Percentiles rank a stretch among this genome's conserved stretches.
Evolutionary conservation across 2,113 vertebrate genomes (phyloP).

Genomic region (Octodon degus): DNA sequence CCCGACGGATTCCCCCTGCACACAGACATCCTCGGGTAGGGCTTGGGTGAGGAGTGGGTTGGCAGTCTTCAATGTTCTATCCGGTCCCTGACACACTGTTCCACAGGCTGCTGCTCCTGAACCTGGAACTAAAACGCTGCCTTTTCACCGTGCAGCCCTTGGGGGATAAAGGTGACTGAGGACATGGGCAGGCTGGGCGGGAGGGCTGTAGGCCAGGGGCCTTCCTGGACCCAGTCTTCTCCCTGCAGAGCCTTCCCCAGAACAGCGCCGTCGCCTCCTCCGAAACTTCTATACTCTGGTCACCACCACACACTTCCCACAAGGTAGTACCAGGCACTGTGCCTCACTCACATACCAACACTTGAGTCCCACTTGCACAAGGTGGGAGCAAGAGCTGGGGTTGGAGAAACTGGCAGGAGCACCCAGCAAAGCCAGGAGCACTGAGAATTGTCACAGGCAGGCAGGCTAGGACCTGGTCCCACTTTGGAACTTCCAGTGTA

Average conservation of each 20-base stretch:
- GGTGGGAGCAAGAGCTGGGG: not conserved
- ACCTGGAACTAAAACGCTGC: slow-evolving; percentile 89
- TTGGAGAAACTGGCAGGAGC: not conserved
- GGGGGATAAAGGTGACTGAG: slow-evolving; percentile 63
- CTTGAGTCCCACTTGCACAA: too few relatives aligned
- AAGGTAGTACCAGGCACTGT: slow-evolving; percentile 74
- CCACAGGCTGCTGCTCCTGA: slow-evolving; percentile 89
- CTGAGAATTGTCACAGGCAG: not conserved
- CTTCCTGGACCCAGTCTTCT: not conserved
- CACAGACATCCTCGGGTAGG: slow-evolving; percentile 88
- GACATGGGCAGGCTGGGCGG: fast-evolving
- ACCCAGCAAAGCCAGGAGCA: not conserved
- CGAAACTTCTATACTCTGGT: slow-evolving; percentile 91
- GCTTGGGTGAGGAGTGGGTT: not conserved
- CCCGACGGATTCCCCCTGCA: slow-evolving; percentile 85
- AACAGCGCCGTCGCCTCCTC: slow-evolving; percentile 88
- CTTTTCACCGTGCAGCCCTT: slow-evolving; percentile 85
- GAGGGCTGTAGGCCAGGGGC: not conserved
- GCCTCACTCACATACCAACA: not conserved
- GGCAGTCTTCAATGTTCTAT: not conserved
- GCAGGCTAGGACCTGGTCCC: too few relatives aligned
- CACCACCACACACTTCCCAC: slow-evolving; percentile 87
- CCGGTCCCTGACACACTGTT: not conserved
- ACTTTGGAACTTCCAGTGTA: not conserved
- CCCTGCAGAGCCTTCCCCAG: slow-evolving; percentile 73